These are phyloP conservation scores for Mugil cephalus DNA, from an alignment of 2,113 vertebrate species.

Conservation along the genomic window DNA sequence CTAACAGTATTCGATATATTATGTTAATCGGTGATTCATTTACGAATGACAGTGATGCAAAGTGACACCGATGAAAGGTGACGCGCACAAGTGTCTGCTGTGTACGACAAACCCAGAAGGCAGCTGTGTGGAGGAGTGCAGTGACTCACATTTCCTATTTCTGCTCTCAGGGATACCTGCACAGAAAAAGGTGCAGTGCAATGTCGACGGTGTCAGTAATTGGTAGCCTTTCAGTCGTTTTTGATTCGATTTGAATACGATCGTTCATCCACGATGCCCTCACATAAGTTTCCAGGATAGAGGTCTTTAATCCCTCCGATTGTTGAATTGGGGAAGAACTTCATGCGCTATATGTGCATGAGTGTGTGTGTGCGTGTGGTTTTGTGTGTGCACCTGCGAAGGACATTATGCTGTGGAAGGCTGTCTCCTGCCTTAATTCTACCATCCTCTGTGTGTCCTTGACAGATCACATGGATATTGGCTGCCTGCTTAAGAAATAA, in stretches of 20 bases:
- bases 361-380: constrained; percentile 29
- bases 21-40: not conserved
- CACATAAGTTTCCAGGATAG: constrained; percentile 34
- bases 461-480: constrained; percentile 63
- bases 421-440: constrained; percentile 29
- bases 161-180: not conserved
- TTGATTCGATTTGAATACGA: constrained; percentile 46
- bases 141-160: constrained; percentile 16
- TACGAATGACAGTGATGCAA: constrained; percentile 23
- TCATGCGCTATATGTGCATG: not conserved
- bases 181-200: constrained; percentile 8
- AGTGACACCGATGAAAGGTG: constrained; percentile 40
- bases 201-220: constrained; percentile 33
- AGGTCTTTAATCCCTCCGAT: constrained; percentile 41
- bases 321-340: constrained; percentile 33
- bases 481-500: constrained; percentile 75
- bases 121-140: constrained; percentile 21
- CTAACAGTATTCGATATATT: not conserved
- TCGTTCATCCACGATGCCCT: constrained; percentile 34
- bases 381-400: constrained; percentile 25
- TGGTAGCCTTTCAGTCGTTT: constrained; percentile 38
- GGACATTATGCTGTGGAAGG: constrained; percentile 33
- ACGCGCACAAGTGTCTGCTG: constrained; percentile 38
- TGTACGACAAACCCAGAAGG: constrained; percentile 2
- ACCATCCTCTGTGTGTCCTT: constrained; percentile 60